Evolutionary conservation across 2,797 vertebrate species (phyloP).

Genomic region (Furcifer pardalis): DNA sequence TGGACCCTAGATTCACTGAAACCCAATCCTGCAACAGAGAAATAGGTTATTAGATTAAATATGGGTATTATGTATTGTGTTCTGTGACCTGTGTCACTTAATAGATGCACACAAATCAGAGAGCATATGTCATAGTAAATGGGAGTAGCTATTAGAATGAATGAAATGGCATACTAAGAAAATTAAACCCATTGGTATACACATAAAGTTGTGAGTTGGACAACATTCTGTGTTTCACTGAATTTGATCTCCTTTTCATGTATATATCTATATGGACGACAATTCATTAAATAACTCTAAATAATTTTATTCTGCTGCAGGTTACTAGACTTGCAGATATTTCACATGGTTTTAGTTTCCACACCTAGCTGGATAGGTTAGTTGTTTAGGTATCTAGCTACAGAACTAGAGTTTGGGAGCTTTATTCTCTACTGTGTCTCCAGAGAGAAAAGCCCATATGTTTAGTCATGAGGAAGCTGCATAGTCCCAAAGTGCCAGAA

Average conservation of each 20-base stretch:
- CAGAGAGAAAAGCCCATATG: no score
- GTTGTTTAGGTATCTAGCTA: no score
- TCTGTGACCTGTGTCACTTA: neutral
- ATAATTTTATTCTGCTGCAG: neutral
- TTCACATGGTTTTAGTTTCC: neutral
- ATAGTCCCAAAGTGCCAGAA: no score
- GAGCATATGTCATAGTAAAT: neutral
- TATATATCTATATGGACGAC: neutral
- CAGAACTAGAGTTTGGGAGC: no score
- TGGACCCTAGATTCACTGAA: no score
- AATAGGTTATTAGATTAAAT: rapidly evolving
- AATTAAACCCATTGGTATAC: neutral
- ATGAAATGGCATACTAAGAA: neutral
- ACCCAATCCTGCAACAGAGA: no score
- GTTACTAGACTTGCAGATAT: neutral
- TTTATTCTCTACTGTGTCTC: no score
- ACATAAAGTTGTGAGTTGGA: neutral
- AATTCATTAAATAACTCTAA: neutral
- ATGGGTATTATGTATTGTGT: rapidly evolving
- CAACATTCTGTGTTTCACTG: neutral
- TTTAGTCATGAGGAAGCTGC: no score
- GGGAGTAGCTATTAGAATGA: neutral
- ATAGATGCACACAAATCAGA: neutral
- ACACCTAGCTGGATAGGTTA: no score
- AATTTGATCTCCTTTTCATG: neutral